A percentile compares a stretch with the other conserved stretches of the same genome.
Conservation (phyloP, 2,113 vertebrate genomes). For the Octodon degus region DNA sequence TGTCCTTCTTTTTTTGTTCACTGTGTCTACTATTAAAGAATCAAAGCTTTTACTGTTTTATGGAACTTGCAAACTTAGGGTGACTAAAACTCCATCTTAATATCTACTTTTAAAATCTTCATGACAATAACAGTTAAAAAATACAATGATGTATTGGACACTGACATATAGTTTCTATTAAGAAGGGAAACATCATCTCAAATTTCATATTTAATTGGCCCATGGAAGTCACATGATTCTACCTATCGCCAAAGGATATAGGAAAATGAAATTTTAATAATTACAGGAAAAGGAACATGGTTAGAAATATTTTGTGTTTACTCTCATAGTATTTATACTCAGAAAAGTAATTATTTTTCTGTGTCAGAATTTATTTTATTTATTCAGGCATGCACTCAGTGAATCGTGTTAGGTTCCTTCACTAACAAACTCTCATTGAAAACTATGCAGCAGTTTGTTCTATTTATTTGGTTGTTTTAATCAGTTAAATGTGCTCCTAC, state of each 20-base stretch:
- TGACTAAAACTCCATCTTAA: neutral
- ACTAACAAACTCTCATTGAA: neutral
- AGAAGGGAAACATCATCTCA: neutral
- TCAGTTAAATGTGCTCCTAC: neutral
- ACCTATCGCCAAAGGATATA: neutral
- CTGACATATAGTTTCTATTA: neutral
- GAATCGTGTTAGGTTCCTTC: neutral
- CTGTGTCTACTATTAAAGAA: neutral
- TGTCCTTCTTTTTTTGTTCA: neutral
- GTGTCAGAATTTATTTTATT: neutral
- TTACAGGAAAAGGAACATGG: neutral
- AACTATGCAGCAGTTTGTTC: neutral
- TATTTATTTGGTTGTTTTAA: neutral
- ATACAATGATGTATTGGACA: neutral
- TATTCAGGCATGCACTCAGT: neutral
- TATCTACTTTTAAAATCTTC: neutral
- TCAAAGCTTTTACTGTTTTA: neutral
- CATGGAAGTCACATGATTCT: neutral
- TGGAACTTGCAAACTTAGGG: neutral
- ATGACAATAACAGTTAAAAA: conserved; percentile 11
- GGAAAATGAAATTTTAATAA: neutral
- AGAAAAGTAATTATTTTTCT: neutral
- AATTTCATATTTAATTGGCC: neutral
- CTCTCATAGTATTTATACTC: neutral
- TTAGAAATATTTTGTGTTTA: neutral